These are phyloP conservation scores for Halcyon chelicuti DNA, from an alignment of 2,797 vertebrate genomes.

Conservation along the genomic window DNA sequence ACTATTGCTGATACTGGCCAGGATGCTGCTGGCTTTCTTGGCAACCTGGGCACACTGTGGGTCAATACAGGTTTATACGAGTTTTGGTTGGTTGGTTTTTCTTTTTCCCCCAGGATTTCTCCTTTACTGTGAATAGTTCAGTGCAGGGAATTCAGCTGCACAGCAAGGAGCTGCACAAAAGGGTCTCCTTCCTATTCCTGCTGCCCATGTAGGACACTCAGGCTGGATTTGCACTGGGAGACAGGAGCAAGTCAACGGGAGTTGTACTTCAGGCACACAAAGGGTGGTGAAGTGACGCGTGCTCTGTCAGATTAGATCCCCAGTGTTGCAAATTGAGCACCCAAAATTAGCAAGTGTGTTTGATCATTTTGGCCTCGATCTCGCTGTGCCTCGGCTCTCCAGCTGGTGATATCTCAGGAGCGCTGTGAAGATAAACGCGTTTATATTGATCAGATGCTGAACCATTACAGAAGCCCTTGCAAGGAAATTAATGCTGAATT, in stretches of 20 bases:
- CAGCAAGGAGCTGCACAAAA: background rate
- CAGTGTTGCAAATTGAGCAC: background rate
- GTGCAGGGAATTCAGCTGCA: background rate
- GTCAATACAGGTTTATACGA: accelerated
- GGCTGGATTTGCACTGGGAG: background rate
- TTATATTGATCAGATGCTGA: conserved; percentile 49
- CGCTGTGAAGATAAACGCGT: background rate
- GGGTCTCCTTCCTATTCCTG: background rate
- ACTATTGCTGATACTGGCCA: too few species aligned
- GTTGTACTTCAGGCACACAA: background rate
- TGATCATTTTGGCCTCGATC: conserved; percentile 28
- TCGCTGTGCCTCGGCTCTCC: background rate
- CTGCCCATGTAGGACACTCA: background rate
- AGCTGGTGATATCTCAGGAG: background rate
- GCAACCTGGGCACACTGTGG: too few species aligned
- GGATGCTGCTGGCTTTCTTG: too few species aligned
- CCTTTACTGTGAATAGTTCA: background rate
- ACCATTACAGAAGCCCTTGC: background rate
- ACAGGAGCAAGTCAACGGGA: background rate
- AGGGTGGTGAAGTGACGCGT: accelerated
- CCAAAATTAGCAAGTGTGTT: background rate
- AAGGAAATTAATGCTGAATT: conserved; percentile 42
- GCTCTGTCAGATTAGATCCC: background rate
- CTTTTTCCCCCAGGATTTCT: background rate
- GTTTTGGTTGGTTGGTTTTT: accelerated